Percentiles rank a stretch among this genome's conserved stretches.
Conservation (phyloP, 2,888 invertebrate genomes). For the Herminia tarsipennalis region DNA sequence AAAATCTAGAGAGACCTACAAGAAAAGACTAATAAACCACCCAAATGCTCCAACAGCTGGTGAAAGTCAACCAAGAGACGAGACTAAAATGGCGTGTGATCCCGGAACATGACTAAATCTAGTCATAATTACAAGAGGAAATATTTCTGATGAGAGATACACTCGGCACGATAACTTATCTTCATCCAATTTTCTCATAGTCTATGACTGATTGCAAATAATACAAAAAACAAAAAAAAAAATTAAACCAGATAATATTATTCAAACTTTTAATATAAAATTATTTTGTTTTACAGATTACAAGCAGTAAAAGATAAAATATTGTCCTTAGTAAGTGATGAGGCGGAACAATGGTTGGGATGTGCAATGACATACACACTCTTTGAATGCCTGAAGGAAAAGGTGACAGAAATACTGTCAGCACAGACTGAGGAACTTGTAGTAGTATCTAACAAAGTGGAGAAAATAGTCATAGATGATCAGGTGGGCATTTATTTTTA, state of each 20-base stretch:
- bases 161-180: too few relatives aligned
- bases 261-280: neutral
- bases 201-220: too few relatives aligned
- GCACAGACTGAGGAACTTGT: slow-evolving; percentile 89
- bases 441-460: slow-evolving; percentile 74
- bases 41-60: too few relatives aligned
- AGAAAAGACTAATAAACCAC: too few relatives aligned
- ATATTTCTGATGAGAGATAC: too few relatives aligned
- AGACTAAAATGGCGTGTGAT: too few relatives aligned
- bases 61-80: too few relatives aligned
- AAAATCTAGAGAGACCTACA: too few relatives aligned
- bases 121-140: too few relatives aligned
- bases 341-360: slow-evolving; percentile 94
- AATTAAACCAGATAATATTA: neutral
- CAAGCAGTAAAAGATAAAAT: slow-evolving; percentile 90
- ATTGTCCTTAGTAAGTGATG: slow-evolving; percentile 84
- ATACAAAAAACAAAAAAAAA: too few relatives aligned
- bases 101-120: too few relatives aligned
- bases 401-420: slow-evolving; percentile 88
- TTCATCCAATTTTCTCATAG: too few relatives aligned
- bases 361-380: slow-evolving; percentile 98
- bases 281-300: slow-evolving; percentile 77
- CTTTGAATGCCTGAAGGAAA: slow-evolving; percentile 96
- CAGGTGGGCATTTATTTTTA: slow-evolving; percentile 49
- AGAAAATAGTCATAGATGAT: slow-evolving; percentile 84